These are phyloP conservation scores for Carassius carassius DNA, from an alignment of 2,113 vertebrate genomes.

Conservation along the genomic window DNA sequence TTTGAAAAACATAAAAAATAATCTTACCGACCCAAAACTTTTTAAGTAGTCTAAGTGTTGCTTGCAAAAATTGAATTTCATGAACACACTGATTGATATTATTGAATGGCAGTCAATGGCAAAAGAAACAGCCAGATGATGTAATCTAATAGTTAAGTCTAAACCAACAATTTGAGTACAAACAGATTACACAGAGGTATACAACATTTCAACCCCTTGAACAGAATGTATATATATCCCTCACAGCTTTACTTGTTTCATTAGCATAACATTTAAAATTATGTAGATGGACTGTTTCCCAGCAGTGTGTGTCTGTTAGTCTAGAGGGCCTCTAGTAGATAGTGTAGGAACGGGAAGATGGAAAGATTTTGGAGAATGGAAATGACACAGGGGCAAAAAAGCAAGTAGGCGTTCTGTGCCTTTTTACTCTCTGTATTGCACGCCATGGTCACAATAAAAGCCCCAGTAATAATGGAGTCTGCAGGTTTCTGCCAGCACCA, in stretches of 20 bases:
- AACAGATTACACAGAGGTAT: neutral
- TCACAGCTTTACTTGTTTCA: neutral
- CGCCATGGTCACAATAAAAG: neutral
- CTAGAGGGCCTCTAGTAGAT: neutral
- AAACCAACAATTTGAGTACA: neutral
- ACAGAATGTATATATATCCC: neutral
- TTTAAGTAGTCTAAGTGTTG: neutral
- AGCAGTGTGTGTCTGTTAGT: neutral
- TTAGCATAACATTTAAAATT: no score
- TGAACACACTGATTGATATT: neutral
- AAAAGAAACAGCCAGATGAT: neutral
- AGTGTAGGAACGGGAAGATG: neutral
- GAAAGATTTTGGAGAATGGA: neutral
- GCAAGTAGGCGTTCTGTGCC: neutral
- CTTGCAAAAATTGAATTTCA: neutral
- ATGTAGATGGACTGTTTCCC: no score
- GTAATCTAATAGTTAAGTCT: neutral
- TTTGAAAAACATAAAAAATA: neutral
- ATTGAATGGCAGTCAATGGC: neutral
- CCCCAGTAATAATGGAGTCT: conserved; percentile 31
- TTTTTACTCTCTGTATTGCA: neutral
- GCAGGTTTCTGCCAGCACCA: conserved; percentile 27
- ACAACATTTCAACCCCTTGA: neutral
- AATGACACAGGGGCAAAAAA: neutral
- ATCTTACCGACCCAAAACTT: no score